Evolutionary conservation across 2,797 vertebrate genomes (phyloP), one percentile per base, ranked within the genome.

Genomic region (Chloroceryle inda): DNA sequence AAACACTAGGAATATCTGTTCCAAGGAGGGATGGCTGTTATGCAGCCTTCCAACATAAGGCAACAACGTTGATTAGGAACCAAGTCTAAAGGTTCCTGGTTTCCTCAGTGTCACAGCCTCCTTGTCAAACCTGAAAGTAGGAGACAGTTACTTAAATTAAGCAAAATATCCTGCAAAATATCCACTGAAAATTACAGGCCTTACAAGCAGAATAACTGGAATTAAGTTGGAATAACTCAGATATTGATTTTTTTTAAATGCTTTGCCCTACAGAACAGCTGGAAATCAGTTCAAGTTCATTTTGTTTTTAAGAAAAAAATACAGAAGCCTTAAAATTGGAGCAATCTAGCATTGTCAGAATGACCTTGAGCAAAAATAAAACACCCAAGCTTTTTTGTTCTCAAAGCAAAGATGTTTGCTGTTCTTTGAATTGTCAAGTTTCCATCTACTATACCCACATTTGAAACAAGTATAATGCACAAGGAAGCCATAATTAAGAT

Each of bases 401-500:
- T 6, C 35, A 75, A 85, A 91, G 31, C 14, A 58, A 91, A 83
- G 55, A 45, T 61, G 61, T 56, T 74, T 76, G 26, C n/a, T 82
- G 27, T 26, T 88, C 68, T 80, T 49, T 77, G 49, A 33, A 56
- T 29, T 89, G 72, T 61, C 61, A 88, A 74, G 16, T 83, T 96
- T 88, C 83, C 85, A 79, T 74, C 71, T 68, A 85, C 53, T 67
- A 85, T 53, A 84, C 13, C 35, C 71, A 88, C 14, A 19, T 74
- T 49, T 79, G 61, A 96, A 77, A 37, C 35, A 89, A 74, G 64
- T 77, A 8, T 40, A 91, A 95, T 50, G 80, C 26, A 26, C 29
- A 74, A 83, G 35, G 21, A 91, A 80, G 61, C n/a, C 26, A 64
- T 91, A 89, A 97, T 89, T 94, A 96, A 82, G 79, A 47, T 89